Evolutionary conservation across 2,797 vertebrate species (phyloP), one percentile per base, ranked within the genome.

Genomic region (Threskiornis aethiopicus): DNA sequence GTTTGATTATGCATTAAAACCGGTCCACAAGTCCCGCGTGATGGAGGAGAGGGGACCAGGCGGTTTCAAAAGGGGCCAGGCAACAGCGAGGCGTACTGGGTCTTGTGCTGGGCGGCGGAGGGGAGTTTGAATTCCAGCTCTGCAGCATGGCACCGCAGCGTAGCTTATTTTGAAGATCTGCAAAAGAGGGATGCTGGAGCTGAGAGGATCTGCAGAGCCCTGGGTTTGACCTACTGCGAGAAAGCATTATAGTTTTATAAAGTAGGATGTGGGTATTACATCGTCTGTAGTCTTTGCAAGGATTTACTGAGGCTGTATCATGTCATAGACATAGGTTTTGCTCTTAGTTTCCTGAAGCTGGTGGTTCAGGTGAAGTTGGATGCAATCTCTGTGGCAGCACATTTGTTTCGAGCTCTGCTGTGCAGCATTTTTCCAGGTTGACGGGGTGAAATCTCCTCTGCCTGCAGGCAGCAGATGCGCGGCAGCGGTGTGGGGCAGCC

Each of bases 381-480:
- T 3, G 2, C 0, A 1, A 11, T 44, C 1, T 2, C 31, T 19
- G 42, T 5, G 51, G 76, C n/a, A 19, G 15, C 2, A 2, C 1
- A 1, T 46, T 46, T 64, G n/a, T 51, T 73, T 25, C 8, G 70
- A 72, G 54, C 47, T 67, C 64, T 70, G 55, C 51, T 29, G 29
- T 22, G 35, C 55, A 13, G 42, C 31, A 1, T 33, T 66, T 83
- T 33, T 16, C 41, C 28, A 10, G 24, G 42, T 10, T 51, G 62
- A 39, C 1, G 2, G 33, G 3, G 0, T 37, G 42, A 28, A 25
- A 17, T 28, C 58, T 37, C 20, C 52, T 71, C 54, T 67, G 22
- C 64, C 66, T 75, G 31, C 42, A 26, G 76, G 46, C 21, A 22
- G 55, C 55, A n/a, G 55, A 6, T 24, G 21, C 6, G 5, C 2